Evolutionary conservation across 2,888 invertebrate species (phyloP).

Genomic region (Orchesella flavescens): DNA sequence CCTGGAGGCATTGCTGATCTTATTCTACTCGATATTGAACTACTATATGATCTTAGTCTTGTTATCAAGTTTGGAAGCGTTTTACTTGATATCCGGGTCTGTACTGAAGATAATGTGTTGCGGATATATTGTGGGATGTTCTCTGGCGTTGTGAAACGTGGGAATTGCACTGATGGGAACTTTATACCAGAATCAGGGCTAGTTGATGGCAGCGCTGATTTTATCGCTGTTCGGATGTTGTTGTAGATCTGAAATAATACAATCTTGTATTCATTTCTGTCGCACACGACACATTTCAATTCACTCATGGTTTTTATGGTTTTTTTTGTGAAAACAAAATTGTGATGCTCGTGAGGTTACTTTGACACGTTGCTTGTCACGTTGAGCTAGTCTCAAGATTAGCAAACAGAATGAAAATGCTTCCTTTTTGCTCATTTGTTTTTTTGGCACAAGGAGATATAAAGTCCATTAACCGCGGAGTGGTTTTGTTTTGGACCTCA

Average conservation of each 20-base stretch:
- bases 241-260: slow-evolving; percentile 57
- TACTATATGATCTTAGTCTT: not conserved
- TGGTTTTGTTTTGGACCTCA: no score
- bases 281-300: no score
- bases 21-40: not conserved
- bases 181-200: not conserved
- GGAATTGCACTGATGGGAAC: slow-evolving; percentile 1
- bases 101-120: not conserved
- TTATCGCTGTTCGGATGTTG: slow-evolving; percentile 38
- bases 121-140: not conserved
- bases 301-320: no score
- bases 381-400: no score
- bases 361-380: no score
- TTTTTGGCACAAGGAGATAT: no score
- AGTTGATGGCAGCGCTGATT: slow-evolving; percentile 27
- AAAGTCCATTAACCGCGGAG: no score
- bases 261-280: no score
- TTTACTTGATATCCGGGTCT: not conserved
- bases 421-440: no score
- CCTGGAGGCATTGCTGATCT: slow-evolving; percentile 15
- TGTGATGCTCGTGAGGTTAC: no score
- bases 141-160: not conserved
- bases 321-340: no score
- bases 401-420: no score
- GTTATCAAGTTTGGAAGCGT: not conserved